Evolutionary conservation across 2,797 vertebrate species (phyloP).

Genomic region (Protosalanx chinensis): DNA sequence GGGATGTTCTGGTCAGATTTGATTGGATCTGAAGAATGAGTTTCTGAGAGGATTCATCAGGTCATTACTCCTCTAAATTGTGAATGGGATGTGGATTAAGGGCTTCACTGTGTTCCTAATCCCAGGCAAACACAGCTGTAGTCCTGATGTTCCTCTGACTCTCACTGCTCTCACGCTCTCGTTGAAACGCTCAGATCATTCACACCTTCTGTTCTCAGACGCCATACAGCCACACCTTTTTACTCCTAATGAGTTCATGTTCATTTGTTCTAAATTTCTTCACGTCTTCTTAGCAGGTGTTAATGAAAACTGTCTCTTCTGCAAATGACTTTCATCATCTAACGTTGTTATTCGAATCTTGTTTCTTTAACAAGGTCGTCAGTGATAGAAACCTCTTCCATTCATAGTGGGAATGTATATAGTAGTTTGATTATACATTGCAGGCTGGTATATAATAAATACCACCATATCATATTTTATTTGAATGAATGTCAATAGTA

Average conservation of each 20-base stretch:
- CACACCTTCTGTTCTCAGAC: neutral
- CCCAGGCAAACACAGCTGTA: slow-evolving; percentile 32
- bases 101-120: slow-evolving; percentile 35
- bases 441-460: too few relatives aligned
- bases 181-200: neutral
- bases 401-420: too few relatives aligned
- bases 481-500: too few relatives aligned
- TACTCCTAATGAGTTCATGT: neutral
- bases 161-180: neutral
- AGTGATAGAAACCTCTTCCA: neutral
- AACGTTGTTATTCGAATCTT: slow-evolving; percentile 20
- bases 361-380: slow-evolving; percentile 31
- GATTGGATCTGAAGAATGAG: slow-evolving; percentile 14
- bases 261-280: neutral
- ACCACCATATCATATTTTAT: too few relatives aligned
- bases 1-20: too few relatives aligned
- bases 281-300: slow-evolving; percentile 24
- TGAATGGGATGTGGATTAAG: slow-evolving; percentile 35
- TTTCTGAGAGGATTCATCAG: slow-evolving; percentile 29
- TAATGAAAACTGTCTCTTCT: slow-evolving; percentile 22
- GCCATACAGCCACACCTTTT: too few relatives aligned
- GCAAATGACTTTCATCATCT: neutral
- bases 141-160: slow-evolving; percentile 13
- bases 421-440: too few relatives aligned
- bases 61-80: slow-evolving; percentile 28